Base-by-base conservation (phyloP, 2,113 vertebrate species). In the Trogon melanurus region DNA sequence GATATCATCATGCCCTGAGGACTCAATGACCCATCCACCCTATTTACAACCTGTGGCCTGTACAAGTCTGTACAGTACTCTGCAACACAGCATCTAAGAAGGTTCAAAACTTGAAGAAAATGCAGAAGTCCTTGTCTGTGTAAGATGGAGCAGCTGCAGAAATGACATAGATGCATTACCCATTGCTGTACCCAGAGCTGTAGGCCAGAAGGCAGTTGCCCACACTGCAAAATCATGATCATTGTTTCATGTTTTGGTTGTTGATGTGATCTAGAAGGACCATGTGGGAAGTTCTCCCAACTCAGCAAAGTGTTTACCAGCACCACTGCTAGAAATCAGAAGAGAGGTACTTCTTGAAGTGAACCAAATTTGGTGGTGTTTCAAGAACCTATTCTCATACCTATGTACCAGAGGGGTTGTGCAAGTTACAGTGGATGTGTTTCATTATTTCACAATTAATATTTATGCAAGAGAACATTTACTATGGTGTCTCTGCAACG, bases 401-500 rank as follows among this genome's bases (percentile, higher is more conserved):
- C 0, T 29, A 23, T 25, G 12, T 64, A 67, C 44, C 38, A 69
- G 48, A 67, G 36, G 23, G 8, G 3, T 22, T 54, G 32, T 48
- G 20, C 32, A 54, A 75, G 19, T 82, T 60, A 27, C 65, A 83
- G 20, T 25, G 20, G 34, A 78, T 47, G 18, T 53, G 13, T 70
- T 79, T 70, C 38, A 47, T 82, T 73, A 66, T 88, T 82, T 93
- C 82, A 67, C 67, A 66, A 66, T n/a, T 5, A 79, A 88, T 60
- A 48, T 14, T 26, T 60, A 44, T 12, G 2, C 32, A 53, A 79
- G 47, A 69, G 76, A 92, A 48, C 20, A 79, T 48, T 78, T 60
- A 45, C n/a, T 53, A 61, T 9, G 30, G 16, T 50, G 16, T 56
- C 30, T 81, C 54, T 88, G 34, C 16, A 80, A 34, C 8, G 19